These are phyloP conservation scores for Stichopus horrens DNA, from an alignment of 53 echinoderm and acorn worm species.

Conservation along the genomic window DNA sequence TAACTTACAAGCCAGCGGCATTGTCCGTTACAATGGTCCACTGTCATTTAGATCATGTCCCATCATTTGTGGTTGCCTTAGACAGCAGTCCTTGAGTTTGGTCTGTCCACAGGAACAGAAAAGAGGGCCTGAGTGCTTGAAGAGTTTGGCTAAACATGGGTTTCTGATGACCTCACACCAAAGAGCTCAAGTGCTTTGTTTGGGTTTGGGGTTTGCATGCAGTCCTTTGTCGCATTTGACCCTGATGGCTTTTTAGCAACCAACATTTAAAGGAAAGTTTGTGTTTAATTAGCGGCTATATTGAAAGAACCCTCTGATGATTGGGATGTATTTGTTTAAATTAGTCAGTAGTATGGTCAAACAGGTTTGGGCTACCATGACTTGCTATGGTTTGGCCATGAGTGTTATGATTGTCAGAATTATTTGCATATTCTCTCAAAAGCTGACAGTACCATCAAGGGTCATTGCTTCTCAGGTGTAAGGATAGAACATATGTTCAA, in stretches of 20 bases:
- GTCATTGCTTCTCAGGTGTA: too few relatives aligned
- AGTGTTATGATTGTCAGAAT: too few relatives aligned
- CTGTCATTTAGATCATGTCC: neutral
- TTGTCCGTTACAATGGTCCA: neutral
- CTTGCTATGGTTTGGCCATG: too few relatives aligned
- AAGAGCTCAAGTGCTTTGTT: conserved; percentile 25
- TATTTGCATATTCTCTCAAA: too few relatives aligned
- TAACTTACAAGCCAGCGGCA: neutral
- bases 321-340: neutral
- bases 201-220: neutral
- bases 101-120: neutral
- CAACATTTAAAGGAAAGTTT: neutral
- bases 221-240: conserved; percentile 13
- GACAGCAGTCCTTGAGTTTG: neutral
- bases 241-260: conserved; percentile 31
- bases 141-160: neutral
- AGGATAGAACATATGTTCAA: too few relatives aligned
- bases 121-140: conserved; percentile 4
- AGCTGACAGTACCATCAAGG: too few relatives aligned
- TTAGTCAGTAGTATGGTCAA: too few relatives aligned
- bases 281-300: neutral
- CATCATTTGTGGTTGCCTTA: conserved; percentile 12
- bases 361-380: too few relatives aligned
- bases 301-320: neutral
- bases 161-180: neutral